Base-by-base conservation (phyloP, 2,113 vertebrate genomes). In the Callaeas wilsoni region DNA sequence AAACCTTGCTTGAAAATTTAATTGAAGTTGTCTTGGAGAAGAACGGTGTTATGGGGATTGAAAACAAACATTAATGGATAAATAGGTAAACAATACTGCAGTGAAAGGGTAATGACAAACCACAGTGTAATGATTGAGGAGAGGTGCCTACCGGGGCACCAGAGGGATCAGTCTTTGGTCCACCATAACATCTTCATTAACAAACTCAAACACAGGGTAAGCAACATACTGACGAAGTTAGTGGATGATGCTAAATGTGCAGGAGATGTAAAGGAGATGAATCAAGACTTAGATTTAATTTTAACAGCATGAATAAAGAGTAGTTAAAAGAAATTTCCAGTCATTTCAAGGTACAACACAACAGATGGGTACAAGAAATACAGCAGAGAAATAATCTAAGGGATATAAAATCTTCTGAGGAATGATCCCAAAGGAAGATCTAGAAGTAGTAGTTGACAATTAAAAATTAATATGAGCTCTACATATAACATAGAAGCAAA, bases 51-150 rank as follows among this genome's bases (percentile, higher is more conserved):
- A 53, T 65, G 41, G 50, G 69, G 41, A 81, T 81, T 87, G 76
- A 94, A 94, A 96, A 86, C 49, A 96, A 93, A 76, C 16, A 60
- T 94, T 81, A 92, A 65, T 53, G 33, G 59, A 84, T 92, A 92
- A 95, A 92, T 49, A 84, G 9, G 56, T 93, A 89, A 96, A 92
- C 41, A 92, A 64, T 32, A 46, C 47, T 71, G 56, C 56, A 90
- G 26, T 76, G 64, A 86, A 88, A 87, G 56, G 22, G 10, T 64
- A 93, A 75, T 71, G 60, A 84, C 46, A 87, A 94, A 71, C 49
- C 47, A 88, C 26, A 59, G 59, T 13, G 22, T 53, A 86, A 84
- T 71, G 69, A 93, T 3, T 42, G 41, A 88, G 26, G 29, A 41
- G 30, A 56, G 47, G 22, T 67, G 35, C 33, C 63, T 70, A 78